phyloP scores from a whole-genome alignment of 2,113 vertebrate genomes.

The Phalacrocorax pelagicus region DNA sequence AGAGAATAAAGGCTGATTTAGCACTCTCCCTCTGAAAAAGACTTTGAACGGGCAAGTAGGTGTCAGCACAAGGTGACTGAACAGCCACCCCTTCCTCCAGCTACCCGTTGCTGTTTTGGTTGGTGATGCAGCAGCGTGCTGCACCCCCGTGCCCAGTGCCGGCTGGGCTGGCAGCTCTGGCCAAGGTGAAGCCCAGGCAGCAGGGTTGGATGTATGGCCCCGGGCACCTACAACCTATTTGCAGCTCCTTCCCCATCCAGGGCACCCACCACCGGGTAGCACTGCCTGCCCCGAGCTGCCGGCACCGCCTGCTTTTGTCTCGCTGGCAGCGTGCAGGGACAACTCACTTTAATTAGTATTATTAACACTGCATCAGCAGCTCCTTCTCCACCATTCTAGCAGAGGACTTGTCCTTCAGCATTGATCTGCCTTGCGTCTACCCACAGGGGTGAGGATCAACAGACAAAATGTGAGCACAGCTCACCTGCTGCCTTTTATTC shows the following conservation, averaged over 20 bases:
- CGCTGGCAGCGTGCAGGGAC: neutral
- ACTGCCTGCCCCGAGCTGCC: neutral
- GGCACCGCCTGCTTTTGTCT: conserved; percentile 46
- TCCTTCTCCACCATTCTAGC: neutral
- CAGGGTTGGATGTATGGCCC: neutral
- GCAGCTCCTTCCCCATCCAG: neutral
- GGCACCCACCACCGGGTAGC: neutral
- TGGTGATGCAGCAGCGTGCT: fast-evolving
- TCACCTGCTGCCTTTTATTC: conserved; percentile 2
- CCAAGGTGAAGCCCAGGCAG: fast-evolving
- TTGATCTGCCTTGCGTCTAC: conserved; percentile 50
- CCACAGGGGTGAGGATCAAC: conserved; percentile 42
- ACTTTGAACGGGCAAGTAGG: conserved; percentile 3
- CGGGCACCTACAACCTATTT: fast-evolving
- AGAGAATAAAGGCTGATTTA: neutral
- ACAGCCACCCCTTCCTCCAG: neutral
- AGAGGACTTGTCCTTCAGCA: conserved; percentile 49
- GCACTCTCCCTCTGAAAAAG: neutral
- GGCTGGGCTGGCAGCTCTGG: neutral
- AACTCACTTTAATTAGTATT: neutral
- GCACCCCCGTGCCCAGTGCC: fast-evolving
- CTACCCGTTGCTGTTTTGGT: fast-evolving
- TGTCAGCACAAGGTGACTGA: conserved; percentile 23
- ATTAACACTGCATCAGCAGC: neutral
- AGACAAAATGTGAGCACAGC: conserved; percentile 33